Evolutionary conservation across 2,113 vertebrate species (phyloP).

Genomic region (Mobula hypostoma): DNA sequence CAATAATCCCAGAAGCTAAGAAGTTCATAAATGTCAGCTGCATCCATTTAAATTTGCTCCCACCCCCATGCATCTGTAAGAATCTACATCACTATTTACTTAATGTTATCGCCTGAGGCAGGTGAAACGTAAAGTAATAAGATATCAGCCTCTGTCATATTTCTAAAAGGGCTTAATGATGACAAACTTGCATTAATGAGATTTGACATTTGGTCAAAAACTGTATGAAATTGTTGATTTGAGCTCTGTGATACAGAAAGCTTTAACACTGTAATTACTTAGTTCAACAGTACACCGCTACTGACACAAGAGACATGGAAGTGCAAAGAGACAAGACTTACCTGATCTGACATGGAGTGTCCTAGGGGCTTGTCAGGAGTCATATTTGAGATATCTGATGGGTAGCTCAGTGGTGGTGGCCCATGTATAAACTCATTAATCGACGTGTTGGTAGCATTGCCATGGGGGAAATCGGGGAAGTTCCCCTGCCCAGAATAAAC

Average conservation of each 20-base stretch:
- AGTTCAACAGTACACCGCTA: not conserved
- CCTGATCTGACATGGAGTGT: conserved; percentile 65
- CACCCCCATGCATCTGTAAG: not conserved
- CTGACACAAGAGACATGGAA: not conserved
- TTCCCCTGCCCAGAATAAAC: conserved; percentile 67
- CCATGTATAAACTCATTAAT: conserved; percentile 72
- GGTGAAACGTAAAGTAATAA: not conserved
- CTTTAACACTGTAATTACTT: not conserved
- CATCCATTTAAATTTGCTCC: not conserved
- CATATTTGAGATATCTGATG: conserved; percentile 68
- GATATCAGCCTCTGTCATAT: not conserved
- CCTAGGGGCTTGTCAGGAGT: conserved; percentile 66
- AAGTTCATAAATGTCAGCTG: not conserved
- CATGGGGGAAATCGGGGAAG: conserved; percentile 72
- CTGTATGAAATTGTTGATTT: not conserved
- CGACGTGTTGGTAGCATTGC: conserved; percentile 67
- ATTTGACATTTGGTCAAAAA: not conserved
- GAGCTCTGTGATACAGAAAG: not conserved
- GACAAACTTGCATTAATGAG: not conserved
- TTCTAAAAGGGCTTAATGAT: not conserved
- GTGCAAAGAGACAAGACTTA: conserved; percentile 44
- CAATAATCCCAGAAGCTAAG: not conserved
- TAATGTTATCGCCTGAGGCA: not conserved
- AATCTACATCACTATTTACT: not conserved
- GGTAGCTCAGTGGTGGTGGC: conserved; percentile 69